A percentile compares a stretch with the other conserved stretches of the same genome.
Evolutionary conservation across 2,888 invertebrate genomes (phyloP).

Genomic region (Cantharis nigra): DNA sequence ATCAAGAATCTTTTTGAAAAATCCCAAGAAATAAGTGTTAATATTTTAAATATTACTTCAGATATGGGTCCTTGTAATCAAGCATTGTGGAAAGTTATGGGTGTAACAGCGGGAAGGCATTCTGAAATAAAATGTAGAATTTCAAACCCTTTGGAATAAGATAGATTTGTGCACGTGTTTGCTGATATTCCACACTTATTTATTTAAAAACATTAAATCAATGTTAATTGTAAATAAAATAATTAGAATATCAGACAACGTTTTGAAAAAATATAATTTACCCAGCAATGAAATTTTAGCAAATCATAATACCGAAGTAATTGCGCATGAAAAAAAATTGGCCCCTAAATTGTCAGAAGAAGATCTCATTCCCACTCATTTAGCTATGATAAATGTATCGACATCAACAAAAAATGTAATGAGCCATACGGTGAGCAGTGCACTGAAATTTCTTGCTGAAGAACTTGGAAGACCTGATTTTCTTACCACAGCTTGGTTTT

Average conservation of each 20-base stretch:
- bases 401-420: too few species aligned
- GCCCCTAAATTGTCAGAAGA: not conserved
- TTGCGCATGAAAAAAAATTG: not conserved
- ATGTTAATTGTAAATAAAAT: too few species aligned
- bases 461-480: too few species aligned
- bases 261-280: not conserved
- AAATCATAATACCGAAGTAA: not conserved
- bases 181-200: conserved; percentile 7
- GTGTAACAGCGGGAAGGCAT: not conserved
- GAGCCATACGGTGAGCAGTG: too few species aligned
- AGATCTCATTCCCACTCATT: not conserved
- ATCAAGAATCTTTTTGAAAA: too few species aligned
- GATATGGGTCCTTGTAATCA: conserved; percentile 10
- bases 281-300: not conserved
- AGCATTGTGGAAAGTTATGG: conserved; percentile 1
- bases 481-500: too few species aligned
- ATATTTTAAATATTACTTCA: conserved; percentile 2
- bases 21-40: too few species aligned
- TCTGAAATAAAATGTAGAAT: not conserved
- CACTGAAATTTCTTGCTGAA: too few species aligned
- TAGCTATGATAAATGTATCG: too few species aligned
- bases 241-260: not conserved
- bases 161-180: not conserved
- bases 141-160: not conserved
- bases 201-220: conserved; percentile 11